A percentile compares a stretch with the other conserved stretches of the same genome.
Evolutionary conservation across 2,113 vertebrate genomes (phyloP).

Genomic region (Corythaeola cristata): DNA sequence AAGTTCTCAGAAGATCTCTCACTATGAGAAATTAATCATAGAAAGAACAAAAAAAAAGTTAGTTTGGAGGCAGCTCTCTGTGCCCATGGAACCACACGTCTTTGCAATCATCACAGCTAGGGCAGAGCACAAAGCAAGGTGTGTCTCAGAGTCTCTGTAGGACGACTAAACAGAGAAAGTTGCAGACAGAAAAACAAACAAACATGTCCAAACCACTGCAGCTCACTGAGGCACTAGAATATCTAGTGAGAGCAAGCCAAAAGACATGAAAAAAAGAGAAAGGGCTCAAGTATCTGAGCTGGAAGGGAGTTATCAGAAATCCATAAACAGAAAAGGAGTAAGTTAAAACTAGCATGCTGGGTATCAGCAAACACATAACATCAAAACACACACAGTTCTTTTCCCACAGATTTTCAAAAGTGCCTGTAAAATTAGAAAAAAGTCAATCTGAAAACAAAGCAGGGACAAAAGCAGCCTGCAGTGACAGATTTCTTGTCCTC

Average conservation of each 20-base stretch:
- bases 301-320: neutral
- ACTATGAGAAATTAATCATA: neutral
- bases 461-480: neutral
- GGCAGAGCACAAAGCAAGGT: neutral
- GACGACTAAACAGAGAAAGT: neutral
- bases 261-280: neutral
- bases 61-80: neutral
- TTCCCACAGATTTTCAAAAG: neutral
- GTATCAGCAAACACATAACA: neutral
- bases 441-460: neutral
- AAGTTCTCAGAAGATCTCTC: neutral
- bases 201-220: neutral
- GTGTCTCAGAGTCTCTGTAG: neutral
- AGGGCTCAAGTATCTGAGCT: neutral
- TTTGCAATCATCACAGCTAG: neutral
- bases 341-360: neutral
- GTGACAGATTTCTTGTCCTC: neutral
- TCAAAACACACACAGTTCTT: neutral
- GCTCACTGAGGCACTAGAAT: neutral
- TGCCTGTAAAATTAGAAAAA: neutral
- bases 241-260: neutral
- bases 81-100: neutral
- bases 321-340: neutral
- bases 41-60: neutral
- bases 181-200: neutral